These are phyloP conservation scores for Netelia fuscicornis DNA, from an alignment of 2,888 invertebrate species.

Conservation along the genomic window DNA sequence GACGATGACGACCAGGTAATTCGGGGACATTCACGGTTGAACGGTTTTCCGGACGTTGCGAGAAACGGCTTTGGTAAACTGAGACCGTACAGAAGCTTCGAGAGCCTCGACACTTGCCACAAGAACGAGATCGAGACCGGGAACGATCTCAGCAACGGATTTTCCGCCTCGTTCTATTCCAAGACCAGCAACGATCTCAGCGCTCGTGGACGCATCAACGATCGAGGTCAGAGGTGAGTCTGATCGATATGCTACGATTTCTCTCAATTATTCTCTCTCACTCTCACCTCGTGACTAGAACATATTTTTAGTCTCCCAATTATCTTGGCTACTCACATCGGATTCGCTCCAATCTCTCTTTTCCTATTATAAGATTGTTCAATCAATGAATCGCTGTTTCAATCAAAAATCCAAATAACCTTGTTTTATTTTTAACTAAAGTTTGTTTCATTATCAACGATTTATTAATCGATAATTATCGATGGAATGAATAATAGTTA, in stretches of 20 bases:
- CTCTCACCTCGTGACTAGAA: background rate
- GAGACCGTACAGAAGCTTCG: constrained; percentile 85
- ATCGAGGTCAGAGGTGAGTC: constrained; percentile 70
- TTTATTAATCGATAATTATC: no score
- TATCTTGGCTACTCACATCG: constrained; percentile 29
- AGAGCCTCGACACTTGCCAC: constrained; percentile 84
- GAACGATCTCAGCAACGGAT: constrained; percentile 76
- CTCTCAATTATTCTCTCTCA: background rate
- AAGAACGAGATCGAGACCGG: constrained; percentile 71
- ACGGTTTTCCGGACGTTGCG: constrained; percentile 69
- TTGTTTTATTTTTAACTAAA: no score
- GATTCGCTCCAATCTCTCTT: background rate
- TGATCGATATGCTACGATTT: constrained; percentile 41
- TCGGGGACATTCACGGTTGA: constrained; percentile 78
- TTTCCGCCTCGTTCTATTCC: constrained; percentile 76
- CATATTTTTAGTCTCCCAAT: constrained; percentile 33
- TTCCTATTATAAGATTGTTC: no score
- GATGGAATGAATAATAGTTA: no score
- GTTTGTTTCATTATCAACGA: no score
- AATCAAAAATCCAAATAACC: no score
- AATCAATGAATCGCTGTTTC: no score
- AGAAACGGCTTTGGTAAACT: constrained; percentile 78
- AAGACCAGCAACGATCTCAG: constrained; percentile 79
- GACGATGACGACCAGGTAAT: constrained; percentile 61
- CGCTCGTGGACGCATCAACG: constrained; percentile 66